Conservation (phyloP, 2,888 invertebrate species). For the Eupithecia tripunctaria region DNA sequence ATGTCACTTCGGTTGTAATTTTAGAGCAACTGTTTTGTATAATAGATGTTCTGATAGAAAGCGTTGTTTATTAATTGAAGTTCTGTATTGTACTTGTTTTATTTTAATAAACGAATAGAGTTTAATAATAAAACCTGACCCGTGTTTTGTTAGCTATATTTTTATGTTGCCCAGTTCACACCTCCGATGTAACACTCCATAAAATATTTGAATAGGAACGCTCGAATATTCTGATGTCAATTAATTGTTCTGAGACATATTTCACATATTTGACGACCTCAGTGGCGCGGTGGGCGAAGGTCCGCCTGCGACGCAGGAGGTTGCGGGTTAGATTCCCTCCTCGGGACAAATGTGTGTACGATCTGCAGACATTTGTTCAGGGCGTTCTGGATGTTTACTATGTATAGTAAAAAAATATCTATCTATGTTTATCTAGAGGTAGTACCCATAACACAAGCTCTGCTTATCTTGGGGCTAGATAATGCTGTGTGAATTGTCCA, state of each 20-base stretch:
- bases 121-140: background rate
- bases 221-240: slow-evolving; percentile 14
- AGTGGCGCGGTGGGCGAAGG: no score
- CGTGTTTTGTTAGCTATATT: background rate
- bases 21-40: background rate
- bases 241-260: slow-evolving; percentile 23
- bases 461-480: no score
- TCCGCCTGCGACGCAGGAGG: no score
- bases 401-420: no score
- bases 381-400: no score
- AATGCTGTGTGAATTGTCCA: no score
- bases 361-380: no score
- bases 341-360: no score
- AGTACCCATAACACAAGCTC: no score
- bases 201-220: slow-evolving; percentile 7
- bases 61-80: background rate
- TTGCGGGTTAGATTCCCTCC: no score
- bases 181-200: slow-evolving; percentile 12
- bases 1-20: background rate
- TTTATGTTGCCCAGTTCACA: slow-evolving; percentile 21
- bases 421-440: no score
- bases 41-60: background rate
- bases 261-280: no score
- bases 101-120: background rate
- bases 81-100: background rate